phyloP scores from a whole-genome alignment of 2,113 vertebrate genomes.

The Toxotes chatareus region DNA sequence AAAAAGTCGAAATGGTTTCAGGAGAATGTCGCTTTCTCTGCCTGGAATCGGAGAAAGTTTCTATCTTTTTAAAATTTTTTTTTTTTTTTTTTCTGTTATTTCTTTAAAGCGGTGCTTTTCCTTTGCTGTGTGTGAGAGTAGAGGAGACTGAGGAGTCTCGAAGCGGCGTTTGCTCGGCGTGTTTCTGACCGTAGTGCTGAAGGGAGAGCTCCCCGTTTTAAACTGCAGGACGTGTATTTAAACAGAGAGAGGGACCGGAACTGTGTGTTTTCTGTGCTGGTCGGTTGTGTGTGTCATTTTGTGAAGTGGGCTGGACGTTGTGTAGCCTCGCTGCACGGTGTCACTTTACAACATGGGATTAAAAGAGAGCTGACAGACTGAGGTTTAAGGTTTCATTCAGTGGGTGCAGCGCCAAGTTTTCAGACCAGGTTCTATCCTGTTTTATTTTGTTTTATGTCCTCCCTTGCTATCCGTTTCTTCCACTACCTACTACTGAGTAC shows the following conservation, averaged over 20 bases:
- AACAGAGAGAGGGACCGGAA: neutral
- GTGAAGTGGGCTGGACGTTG: neutral
- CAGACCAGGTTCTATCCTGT: neutral
- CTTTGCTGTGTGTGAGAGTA: conserved; percentile 25
- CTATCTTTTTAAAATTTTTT: neutral
- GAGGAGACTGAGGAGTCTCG: neutral
- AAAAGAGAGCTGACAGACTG: neutral
- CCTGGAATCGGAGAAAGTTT: neutral
- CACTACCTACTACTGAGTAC: neutral
- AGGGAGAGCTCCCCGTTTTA: conserved; percentile 74
- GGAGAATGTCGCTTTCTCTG: neutral
- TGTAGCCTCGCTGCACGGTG: neutral
- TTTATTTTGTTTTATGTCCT: neutral
- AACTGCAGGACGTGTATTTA: neutral
- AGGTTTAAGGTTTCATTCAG: neutral
- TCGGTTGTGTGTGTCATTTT: neutral
- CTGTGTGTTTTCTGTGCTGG: neutral
- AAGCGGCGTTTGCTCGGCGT: neutral
- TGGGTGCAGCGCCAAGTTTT: neutral
- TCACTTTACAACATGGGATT: conserved; percentile 24
- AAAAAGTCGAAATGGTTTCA: neutral
- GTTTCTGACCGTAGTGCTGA: conserved; percentile 73
- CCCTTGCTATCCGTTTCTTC: neutral
- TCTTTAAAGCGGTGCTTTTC: conserved; percentile 23
- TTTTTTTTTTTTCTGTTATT: neutral